A percentile compares a stretch with the other conserved stretches of the same genome.
Evolutionary conservation across 2,113 vertebrate genomes (phyloP).

Genomic region (Gopherus evgoodei): DNA sequence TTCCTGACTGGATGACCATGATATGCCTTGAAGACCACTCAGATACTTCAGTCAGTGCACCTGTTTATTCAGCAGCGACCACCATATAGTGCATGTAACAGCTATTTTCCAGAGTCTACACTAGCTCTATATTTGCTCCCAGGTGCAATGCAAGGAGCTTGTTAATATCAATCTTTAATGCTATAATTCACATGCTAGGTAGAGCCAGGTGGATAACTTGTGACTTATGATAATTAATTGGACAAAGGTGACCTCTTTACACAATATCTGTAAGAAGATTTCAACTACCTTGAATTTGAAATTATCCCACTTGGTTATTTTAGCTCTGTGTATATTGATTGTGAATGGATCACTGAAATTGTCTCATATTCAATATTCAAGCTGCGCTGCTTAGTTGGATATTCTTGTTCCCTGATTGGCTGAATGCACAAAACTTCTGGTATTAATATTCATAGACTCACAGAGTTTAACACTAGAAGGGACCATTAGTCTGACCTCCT

Average conservation of each 20-base stretch:
- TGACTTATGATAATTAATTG: conserved; percentile 31
- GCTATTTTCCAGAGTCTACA: not conserved
- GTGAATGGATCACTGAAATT: conserved; percentile 16
- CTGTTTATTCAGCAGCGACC: not conserved
- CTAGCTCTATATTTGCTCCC: not conserved
- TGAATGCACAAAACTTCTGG: not conserved
- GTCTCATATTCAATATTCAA: not conserved
- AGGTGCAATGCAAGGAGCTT: not conserved
- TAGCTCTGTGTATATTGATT: not conserved
- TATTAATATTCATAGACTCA: not conserved
- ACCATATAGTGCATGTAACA: not conserved
- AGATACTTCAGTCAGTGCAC: not conserved
- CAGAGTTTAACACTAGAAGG: not conserved
- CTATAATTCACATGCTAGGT: not conserved
- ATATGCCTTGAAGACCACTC: not conserved
- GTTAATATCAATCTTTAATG: conserved; percentile 2
- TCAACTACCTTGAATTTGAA: conserved; percentile 40
- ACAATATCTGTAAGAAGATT: conserved; percentile 42
- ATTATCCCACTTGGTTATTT: conserved; percentile 19
- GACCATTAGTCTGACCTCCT: not conserved
- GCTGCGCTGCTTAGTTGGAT: not conserved
- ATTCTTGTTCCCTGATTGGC: not conserved
- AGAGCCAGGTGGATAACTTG: conserved; percentile 55
- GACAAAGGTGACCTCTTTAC: not conserved
- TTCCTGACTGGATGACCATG: not conserved